phyloP scores from a whole-genome alignment of 53 echinoderm and acorn worm species.

The Zoroaster sp. region DNA sequence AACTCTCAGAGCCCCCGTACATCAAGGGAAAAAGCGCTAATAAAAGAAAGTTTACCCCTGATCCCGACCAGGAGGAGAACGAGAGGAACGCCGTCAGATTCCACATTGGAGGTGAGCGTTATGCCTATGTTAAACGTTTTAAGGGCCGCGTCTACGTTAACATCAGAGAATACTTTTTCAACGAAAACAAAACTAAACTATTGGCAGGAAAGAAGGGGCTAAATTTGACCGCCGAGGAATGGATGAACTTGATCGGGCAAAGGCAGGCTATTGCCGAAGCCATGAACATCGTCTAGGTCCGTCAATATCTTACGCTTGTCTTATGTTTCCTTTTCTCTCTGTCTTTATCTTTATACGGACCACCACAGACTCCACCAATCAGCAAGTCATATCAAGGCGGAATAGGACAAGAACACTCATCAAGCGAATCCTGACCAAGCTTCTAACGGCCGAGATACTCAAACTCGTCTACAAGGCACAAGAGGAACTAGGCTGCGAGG shows the following conservation, averaged over 20 bases:
- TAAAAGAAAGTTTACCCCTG: background rate
- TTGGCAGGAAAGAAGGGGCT: conserved; percentile 24
- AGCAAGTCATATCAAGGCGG: background rate
- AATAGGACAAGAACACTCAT: background rate
- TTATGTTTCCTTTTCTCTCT: background rate
- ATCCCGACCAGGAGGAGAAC: background rate
- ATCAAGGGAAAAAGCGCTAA: background rate
- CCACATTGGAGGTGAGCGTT: no score
- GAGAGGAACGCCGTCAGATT: conserved; percentile 4
- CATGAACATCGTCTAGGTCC: background rate
- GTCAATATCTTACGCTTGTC: background rate
- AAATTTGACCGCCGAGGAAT: conserved; percentile 18
- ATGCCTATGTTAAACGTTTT: no score
- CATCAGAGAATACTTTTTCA: no score
- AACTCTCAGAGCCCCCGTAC: background rate
- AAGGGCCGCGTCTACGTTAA: no score
- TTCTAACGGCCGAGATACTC: background rate
- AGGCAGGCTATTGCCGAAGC: background rate
- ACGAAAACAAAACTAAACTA: conserved; percentile 15
- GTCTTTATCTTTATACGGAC: background rate
- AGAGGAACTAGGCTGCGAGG: conserved; percentile 33
- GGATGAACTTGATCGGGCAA: background rate
- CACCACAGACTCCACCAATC: background rate
- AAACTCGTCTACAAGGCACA: background rate
- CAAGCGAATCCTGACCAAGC: background rate